phyloP scores from a whole-genome alignment of 2,888 invertebrate species.

The Laspeyria flexula region DNA sequence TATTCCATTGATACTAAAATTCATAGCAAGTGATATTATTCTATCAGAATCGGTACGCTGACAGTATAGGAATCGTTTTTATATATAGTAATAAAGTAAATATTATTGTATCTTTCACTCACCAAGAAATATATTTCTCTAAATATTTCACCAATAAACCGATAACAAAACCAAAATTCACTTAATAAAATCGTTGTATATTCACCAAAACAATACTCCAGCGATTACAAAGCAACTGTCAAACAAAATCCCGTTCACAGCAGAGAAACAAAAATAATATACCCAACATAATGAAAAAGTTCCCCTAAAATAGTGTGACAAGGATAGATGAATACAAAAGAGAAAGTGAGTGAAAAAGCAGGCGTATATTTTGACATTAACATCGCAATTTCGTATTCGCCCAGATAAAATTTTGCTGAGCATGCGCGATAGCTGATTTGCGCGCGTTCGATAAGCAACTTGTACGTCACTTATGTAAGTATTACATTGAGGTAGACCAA shows the following conservation, averaged over 20 bases:
- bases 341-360: conserved; percentile 8
- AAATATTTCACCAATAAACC: neutral
- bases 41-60: too few species aligned
- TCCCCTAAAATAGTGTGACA: neutral
- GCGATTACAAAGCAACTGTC: conserved; percentile 7
- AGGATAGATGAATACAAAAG: neutral
- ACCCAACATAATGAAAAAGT: neutral
- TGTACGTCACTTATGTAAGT: neutral
- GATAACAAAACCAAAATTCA: conserved; percentile 4
- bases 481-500: conserved; percentile 6
- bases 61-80: too few species aligned
- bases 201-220: conserved; percentile 11
- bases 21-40: too few species aligned
- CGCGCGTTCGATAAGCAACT: conserved; percentile 34
- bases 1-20: too few species aligned
- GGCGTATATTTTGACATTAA: conserved; percentile 12
- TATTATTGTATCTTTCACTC: too few species aligned
- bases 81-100: too few species aligned
- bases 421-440: conserved; percentile 39
- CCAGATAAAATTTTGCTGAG: conserved; percentile 18
- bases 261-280: neutral
- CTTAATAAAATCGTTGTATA: conserved; percentile 24
- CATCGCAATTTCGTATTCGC: conserved; percentile 14
- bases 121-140: neutral
- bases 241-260: neutral